phyloP scores from a whole-genome alignment of 2,113 vertebrate species.

The Theropithecus gelada region DNA sequence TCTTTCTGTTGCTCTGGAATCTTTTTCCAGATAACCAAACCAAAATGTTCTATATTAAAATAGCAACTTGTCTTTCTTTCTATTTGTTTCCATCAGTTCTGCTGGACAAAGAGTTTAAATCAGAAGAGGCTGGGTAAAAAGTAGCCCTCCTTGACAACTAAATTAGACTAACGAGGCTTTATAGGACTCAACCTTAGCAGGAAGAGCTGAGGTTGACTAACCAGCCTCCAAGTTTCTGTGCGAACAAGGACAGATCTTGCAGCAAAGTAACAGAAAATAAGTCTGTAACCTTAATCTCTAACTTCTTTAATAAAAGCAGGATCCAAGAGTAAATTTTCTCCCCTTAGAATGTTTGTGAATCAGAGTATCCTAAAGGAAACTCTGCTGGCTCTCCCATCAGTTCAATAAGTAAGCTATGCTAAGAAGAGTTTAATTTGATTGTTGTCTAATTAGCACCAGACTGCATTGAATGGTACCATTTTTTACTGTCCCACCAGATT shows the following conservation, averaged over 20 bases:
- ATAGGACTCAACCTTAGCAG: not conserved
- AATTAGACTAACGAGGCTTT: not conserved
- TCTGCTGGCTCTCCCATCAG: not conserved
- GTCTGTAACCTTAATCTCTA: not conserved
- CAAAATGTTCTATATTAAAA: not conserved
- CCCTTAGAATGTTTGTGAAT: not conserved
- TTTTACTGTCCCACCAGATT: not conserved
- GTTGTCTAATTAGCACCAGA: not conserved
- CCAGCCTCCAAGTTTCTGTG: not conserved
- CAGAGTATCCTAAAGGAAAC: not conserved
- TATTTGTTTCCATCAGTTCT: not conserved
- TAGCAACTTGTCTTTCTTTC: not conserved
- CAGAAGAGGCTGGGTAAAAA: not conserved
- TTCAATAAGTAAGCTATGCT: not conserved
- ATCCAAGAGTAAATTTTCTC: not conserved
- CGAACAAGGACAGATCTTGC: not conserved
- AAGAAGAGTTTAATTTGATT: not conserved
- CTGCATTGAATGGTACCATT: not conserved
- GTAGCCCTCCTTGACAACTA: not conserved
- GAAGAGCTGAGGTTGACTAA: not conserved
- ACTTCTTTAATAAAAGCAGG: not conserved
- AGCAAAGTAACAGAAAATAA: constrained; percentile 3
- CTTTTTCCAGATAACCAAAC: not conserved
- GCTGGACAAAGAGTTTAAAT: not conserved
- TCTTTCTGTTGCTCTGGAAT: not conserved